Base-by-base conservation (phyloP, 2,797 vertebrate genomes). In the Sebastes steindachneri region DNA sequence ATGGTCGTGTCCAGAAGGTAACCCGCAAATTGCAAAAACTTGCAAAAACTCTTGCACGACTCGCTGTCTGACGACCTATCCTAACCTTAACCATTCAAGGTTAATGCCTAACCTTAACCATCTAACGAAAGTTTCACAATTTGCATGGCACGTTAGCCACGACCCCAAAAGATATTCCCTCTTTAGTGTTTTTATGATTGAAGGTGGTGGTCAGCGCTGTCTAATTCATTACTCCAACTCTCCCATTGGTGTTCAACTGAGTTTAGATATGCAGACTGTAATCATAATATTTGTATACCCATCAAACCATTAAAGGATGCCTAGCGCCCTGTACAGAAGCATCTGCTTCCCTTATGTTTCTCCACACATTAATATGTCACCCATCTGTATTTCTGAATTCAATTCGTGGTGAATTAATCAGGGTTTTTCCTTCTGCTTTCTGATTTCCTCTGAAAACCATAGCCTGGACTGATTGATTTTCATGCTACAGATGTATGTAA, bases 401-500 rank as follows among this genome's bases (percentile, higher is more conserved):
- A 12, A n/a, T 45, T 35, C n/a, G 21, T 33, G 1, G 2, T 65
- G 29, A 29, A 37, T 68, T 11, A 25, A 8, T 62, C 5, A 2
- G 1, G 7, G 7, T 17, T 35, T 60, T 59, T 28, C 28, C 29
- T 28, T 7, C 17, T 28, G 28, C 59, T 9, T 25, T 26, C 10
- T 64, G 5, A 28, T 69, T 55, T 62, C 8, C 19, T 72, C 70
- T 58, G 21, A 66, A 60, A 63, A 33, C 33, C 14, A 23, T 14
- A 48, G 10, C 19, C 37, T 35, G 69, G 23, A 48, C 51, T 4
- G 12, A 74, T 75, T 74, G 25, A 78, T 78, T 81, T 28, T 55
- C 21, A 77, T 41, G 45, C 68, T 9, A 25, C 41, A 73, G 29
- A 66, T 66, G 19, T 15, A 58, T 68, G 21, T 60, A 67, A 84